Evolutionary conservation across 2,797 vertebrate genomes (phyloP), one percentile per base, ranked within the genome.

Genomic region (Megalops cyprinoides): DNA sequence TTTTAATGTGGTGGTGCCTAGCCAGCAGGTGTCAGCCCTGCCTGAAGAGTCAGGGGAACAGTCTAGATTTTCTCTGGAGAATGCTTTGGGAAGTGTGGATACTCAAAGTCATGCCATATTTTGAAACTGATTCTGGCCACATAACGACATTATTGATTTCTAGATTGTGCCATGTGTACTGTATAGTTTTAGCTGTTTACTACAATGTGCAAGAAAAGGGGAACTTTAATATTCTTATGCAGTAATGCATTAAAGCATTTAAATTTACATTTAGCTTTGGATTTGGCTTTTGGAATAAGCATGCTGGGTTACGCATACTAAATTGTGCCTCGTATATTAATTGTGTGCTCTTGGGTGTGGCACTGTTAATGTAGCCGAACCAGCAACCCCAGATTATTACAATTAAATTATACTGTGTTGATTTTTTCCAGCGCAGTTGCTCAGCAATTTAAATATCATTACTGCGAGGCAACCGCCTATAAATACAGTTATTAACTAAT

Each of bases 11-110:
- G 67, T n/a, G 37, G 67, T 37, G 67, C 37, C 39, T 20, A 10
- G 67, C 39, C 67, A 71, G 37, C 39, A 44, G 67, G 67, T 71
- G 39, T 71, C 67, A 71, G 67, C 10, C 67, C 18, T 71, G 67
- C 44, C 67, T 71, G 67, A 71, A 71, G 34, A 44, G 67, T 20
- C 20, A 12, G 39, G 23, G 67, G 37, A 42, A 71, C 37, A 44
- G 18, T 71, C 67, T 44, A 1, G 67, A 71, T 42, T 71, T 20
- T 71, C n/a, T 42, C 65, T 34, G 34, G 31, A 58, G 23, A 37
- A n/a, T n/a, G n/a, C n/a, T n/a, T n/a, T n/a, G n/a, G n/a, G n/a
- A 65, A 44, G 51, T 14, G 23, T 15, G 42, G 18, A 23, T 18
- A 6, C 3, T 39, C 67, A 5, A 42, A 23, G 39, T 71, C 18